These are phyloP conservation scores for Lasioglossum pauxillum DNA, from an alignment of 2,888 invertebrate genomes.

Conservation along the genomic window DNA sequence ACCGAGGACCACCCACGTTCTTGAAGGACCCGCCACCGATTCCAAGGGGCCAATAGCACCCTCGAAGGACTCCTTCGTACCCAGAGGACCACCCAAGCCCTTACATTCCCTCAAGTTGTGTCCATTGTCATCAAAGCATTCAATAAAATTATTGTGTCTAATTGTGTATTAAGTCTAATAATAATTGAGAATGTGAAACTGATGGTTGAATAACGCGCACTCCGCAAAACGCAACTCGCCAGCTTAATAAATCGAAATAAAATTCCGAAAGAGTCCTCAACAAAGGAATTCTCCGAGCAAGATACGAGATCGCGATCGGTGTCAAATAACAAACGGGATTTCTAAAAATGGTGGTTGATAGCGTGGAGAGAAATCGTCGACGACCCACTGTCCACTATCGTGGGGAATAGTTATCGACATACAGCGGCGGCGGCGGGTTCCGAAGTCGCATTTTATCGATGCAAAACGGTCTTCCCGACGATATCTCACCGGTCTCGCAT, in stretches of 20 bases:
- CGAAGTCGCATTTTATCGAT: slow-evolving; percentile 8
- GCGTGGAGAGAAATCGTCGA: neutral
- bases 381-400: neutral
- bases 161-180: too few relatives aligned
- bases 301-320: neutral
- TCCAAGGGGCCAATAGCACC: neutral
- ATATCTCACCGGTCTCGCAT: slow-evolving; percentile 22
- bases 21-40: neutral
- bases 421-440: neutral
- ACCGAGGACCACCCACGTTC: neutral
- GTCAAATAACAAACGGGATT: neutral
- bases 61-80: neutral
- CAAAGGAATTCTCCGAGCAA: neutral
- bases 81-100: neutral
- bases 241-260: neutral
- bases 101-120: neutral
- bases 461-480: slow-evolving; percentile 25
- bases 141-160: neutral
- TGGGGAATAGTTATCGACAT: neutral
- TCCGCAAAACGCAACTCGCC: neutral
- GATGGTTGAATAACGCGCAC: neutral
- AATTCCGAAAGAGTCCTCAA: neutral
- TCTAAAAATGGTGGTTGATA: neutral
- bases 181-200: neutral
- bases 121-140: neutral